Conservation (phyloP, 2,888 invertebrate genomes). For the Hybos culiciformis region DNA sequence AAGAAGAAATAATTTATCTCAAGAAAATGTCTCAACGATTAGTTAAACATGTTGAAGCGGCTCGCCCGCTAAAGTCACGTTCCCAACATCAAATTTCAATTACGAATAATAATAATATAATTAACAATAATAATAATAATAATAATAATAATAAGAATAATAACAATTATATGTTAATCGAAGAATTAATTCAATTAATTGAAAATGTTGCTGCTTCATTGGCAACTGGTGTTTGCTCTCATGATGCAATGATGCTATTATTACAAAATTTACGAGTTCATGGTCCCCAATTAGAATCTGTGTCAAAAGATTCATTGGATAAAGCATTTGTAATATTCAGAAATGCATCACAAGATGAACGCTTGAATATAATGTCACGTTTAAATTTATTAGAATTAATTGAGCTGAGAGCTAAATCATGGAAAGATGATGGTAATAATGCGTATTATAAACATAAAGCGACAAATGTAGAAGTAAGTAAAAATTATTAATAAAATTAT, state of each 20-base stretch:
- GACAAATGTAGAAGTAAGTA: slow-evolving; percentile 42
- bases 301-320: slow-evolving; percentile 76
- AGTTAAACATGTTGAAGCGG: slow-evolving; percentile 60
- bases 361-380: slow-evolving; percentile 71
- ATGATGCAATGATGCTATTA: slow-evolving; percentile 61
- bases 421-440: slow-evolving; percentile 76
- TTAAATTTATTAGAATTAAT: slow-evolving; percentile 82
- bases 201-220: slow-evolving; percentile 68
- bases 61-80: slow-evolving; percentile 53
- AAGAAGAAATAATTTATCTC: no score
- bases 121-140: no score
- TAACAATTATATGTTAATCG: slow-evolving; percentile 43
- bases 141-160: no score
- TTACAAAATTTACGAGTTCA: slow-evolving; percentile 68
- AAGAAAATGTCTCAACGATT: slow-evolving; percentile 46
- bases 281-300: slow-evolving; percentile 65
- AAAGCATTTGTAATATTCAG: slow-evolving; percentile 73
- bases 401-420: slow-evolving; percentile 81
- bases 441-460: slow-evolving; percentile 66
- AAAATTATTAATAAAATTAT: neutral
- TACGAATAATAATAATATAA: no score
- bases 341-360: slow-evolving; percentile 78
- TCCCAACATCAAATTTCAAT: slow-evolving; percentile 36
- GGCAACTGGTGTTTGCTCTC: slow-evolving; percentile 55
- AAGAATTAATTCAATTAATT: slow-evolving; percentile 68